Conservation (phyloP, 2,888 invertebrate species). For the Troglohyphantes excavatus region DNA sequence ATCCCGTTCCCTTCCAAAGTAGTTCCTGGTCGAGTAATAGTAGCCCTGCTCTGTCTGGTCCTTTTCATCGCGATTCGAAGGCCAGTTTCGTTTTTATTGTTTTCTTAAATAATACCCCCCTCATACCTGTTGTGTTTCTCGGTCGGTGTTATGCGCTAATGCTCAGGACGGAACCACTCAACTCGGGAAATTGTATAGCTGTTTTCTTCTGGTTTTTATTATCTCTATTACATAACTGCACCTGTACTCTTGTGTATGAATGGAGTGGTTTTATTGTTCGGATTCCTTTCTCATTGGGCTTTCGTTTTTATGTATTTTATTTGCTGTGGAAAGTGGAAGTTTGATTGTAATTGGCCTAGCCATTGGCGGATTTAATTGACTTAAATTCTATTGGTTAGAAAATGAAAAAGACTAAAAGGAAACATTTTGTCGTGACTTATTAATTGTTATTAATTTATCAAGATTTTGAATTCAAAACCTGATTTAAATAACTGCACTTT, state of each 20-base stretch:
- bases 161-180: neutral
- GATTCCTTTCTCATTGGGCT: too few species aligned
- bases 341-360: too few species aligned
- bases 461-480: too few species aligned
- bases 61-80: conserved; percentile 41
- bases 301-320: too few species aligned
- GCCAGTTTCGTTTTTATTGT: conserved; percentile 11
- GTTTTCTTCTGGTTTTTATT: neutral
- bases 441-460: too few species aligned
- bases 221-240: neutral
- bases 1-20: conserved; percentile 55
- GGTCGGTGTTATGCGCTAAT: neutral
- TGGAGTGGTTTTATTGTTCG: too few species aligned
- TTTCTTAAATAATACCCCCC: neutral
- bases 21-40: conserved; percentile 17
- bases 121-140: conserved; percentile 7
- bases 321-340: too few species aligned
- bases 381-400: too few species aligned
- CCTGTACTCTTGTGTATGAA: neutral
- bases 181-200: neutral
- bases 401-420: too few species aligned
- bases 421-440: too few species aligned
- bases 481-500: too few species aligned
- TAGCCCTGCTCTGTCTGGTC: conserved; percentile 29
- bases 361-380: too few species aligned